Evolutionary conservation across 2,797 vertebrate species (phyloP).

Genomic region (Crocidura indochinensis): DNA sequence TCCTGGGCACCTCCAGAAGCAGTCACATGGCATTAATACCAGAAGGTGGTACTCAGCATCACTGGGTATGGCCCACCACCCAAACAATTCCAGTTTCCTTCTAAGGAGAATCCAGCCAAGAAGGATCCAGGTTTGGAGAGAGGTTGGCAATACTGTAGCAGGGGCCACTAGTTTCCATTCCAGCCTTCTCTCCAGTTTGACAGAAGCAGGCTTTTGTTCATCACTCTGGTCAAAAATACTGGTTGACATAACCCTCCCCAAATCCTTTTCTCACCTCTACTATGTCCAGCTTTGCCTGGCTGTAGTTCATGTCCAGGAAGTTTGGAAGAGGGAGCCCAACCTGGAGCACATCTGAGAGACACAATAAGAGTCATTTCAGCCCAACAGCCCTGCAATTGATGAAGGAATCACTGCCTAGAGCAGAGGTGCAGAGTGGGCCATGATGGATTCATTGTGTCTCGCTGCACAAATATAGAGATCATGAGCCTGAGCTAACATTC

Average conservation of each 20-base stretch:
- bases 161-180: neutral
- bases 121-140: neutral
- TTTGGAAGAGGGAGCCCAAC: slow-evolving; percentile 77
- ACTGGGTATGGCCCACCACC: too few relatives aligned
- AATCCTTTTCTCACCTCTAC: slow-evolving; percentile 49
- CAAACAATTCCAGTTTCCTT: neutral
- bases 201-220: neutral
- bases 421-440: neutral
- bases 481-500: neutral
- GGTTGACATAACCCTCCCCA: neutral
- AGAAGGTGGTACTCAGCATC: too few relatives aligned
- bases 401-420: neutral
- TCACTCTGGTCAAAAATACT: neutral
- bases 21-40: too few relatives aligned
- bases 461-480: neutral
- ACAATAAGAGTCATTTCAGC: neutral
- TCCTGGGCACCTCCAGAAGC: too few relatives aligned
- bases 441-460: neutral
- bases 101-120: neutral
- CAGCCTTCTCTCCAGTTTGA: neutral
- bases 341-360: slow-evolving; percentile 71
- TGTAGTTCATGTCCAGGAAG: slow-evolving; percentile 71
- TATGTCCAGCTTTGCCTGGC: neutral
- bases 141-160: neutral
- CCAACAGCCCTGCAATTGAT: neutral